Evolutionary conservation across 2,113 vertebrate genomes (phyloP).

Genomic region (Brachyhypopomus gauderio): DNA sequence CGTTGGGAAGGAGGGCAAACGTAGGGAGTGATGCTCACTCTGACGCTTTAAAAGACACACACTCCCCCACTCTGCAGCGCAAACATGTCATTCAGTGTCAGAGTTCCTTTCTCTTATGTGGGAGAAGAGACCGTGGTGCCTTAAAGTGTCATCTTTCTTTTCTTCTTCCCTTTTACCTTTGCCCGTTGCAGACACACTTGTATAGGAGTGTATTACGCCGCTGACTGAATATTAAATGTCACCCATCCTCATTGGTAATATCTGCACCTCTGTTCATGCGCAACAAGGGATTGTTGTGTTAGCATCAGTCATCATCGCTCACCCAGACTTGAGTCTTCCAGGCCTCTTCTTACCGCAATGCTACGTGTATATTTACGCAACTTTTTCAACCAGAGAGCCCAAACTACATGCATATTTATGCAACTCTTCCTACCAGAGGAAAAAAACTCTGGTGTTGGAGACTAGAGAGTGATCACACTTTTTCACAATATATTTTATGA

Average conservation of each 20-base stretch:
- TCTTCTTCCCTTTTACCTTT: neutral
- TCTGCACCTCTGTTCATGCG: conserved; percentile 25
- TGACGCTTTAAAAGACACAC: conserved; percentile 22
- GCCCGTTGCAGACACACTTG: neutral
- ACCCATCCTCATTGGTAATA: conserved; percentile 27
- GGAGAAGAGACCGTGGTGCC: neutral
- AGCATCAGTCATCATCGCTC: conserved; percentile 48
- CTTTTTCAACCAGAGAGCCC: neutral
- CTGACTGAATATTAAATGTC: conserved; percentile 50
- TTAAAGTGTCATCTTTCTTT: neutral
- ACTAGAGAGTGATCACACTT: no score
- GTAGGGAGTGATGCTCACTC: conserved; percentile 9
- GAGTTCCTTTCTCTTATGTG: conserved; percentile 16
- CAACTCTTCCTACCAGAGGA: no score
- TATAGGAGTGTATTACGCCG: conserved; percentile 36
- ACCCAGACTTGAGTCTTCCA: conserved; percentile 34
- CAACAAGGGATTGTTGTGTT: conserved; percentile 38
- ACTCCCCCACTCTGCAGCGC: conserved; percentile 21
- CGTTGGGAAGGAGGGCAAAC: conserved; percentile 1
- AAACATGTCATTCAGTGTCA: conserved; percentile 43
- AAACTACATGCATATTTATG: neutral
- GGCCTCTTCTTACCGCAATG: conserved; percentile 22
- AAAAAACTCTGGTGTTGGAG: no score
- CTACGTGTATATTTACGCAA: conserved; percentile 36
- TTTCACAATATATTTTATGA: no score